phyloP scores from a whole-genome alignment of 2,113 vertebrate species.

The Ailurus styani region DNA sequence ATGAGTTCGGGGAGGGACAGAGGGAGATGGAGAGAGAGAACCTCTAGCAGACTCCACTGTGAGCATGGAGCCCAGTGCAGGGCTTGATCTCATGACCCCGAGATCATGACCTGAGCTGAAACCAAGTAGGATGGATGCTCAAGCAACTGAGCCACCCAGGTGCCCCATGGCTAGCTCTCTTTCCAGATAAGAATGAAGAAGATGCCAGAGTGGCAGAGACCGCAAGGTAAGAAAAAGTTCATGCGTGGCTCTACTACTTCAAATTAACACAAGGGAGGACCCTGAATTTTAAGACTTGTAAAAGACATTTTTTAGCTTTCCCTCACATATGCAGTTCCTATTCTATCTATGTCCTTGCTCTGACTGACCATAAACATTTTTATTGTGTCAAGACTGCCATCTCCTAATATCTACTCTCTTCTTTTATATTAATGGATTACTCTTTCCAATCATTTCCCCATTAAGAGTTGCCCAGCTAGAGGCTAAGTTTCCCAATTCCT shows the following conservation, averaged over 20 bases:
- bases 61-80: background rate
- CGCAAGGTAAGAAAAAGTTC: background rate
- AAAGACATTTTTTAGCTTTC: background rate
- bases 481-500: background rate
- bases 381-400: background rate
- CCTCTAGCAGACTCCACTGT: background rate
- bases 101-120: background rate
- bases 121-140: background rate
- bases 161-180: background rate
- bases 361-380: background rate
- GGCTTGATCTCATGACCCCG: background rate
- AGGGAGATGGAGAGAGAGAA: background rate
- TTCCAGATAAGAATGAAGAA: background rate
- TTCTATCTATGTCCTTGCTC: background rate
- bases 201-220: background rate
- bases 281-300: background rate
- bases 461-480: background rate
- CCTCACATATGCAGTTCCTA: background rate
- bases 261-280: background rate
- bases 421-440: background rate
- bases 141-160: background rate
- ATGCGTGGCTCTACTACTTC: background rate
- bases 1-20: background rate
- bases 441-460: background rate
- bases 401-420: background rate